Conservation (phyloP, 2,888 invertebrate genomes). For the Tetanocera ferruginea region DNA sequence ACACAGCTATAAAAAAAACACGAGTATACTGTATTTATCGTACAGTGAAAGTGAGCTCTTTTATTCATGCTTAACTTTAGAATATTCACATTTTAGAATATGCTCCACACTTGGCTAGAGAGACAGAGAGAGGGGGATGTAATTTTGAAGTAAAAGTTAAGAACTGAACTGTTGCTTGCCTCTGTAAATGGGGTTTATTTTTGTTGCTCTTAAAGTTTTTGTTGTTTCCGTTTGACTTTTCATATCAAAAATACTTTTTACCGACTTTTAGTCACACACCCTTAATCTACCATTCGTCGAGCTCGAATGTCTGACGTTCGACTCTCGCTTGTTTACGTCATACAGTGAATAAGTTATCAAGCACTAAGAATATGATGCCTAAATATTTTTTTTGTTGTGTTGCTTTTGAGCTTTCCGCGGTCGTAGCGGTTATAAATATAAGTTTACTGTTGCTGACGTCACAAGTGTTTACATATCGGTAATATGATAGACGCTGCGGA, state of each 20-base stretch:
- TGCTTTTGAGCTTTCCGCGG: conserved; percentile 21
- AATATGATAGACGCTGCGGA: not conserved
- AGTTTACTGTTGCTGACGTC: conserved; percentile 43
- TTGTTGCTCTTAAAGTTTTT: no score
- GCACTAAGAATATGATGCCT: conserved; percentile 24
- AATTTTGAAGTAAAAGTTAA: not conserved
- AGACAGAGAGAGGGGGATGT: not conserved
- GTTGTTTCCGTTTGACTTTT: no score
- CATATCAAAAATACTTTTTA: not conserved
- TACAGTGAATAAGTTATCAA: conserved; percentile 33
- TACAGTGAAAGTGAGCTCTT: conserved; percentile 12
- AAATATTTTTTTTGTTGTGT: conserved; percentile 25
- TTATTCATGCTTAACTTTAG: not conserved
- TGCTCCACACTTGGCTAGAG: not conserved
- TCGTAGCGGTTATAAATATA: not conserved
- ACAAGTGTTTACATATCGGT: conserved; percentile 23
- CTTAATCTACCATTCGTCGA: not conserved
- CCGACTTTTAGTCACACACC: not conserved
- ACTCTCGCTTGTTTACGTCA: conserved; percentile 43
- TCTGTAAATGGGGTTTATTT: not conserved
- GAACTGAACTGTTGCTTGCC: conserved; percentile 15
- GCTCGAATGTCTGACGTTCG: conserved; percentile 30
- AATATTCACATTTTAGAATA: not conserved
- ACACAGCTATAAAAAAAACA: not conserved
- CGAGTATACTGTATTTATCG: not conserved